Conservation (phyloP, 2,113 vertebrate species). For the Climacteris rufus region DNA sequence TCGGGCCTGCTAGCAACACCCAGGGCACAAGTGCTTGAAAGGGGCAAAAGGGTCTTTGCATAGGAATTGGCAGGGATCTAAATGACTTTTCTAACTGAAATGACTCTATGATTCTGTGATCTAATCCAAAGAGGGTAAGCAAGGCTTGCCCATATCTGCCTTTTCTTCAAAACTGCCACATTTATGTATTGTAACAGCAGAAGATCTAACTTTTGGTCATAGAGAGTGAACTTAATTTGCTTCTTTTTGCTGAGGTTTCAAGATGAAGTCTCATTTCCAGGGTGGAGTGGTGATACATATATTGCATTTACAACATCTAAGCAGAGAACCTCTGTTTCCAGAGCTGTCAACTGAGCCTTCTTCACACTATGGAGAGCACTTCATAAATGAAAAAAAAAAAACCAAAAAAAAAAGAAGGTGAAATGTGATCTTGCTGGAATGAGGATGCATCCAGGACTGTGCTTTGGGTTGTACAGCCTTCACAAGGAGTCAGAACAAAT, state of each 20-base stretch:
- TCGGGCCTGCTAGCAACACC: background rate
- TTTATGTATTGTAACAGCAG: background rate
- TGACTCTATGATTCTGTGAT: background rate
- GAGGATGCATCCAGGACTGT: background rate
- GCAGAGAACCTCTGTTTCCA: background rate
- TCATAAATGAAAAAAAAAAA: background rate
- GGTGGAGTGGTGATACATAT: background rate
- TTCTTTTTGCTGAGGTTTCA: slow-evolving; percentile 2
- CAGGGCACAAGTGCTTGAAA: background rate
- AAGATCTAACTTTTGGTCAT: background rate
- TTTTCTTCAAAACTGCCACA: background rate
- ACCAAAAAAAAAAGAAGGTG: background rate
- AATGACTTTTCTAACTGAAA: background rate
- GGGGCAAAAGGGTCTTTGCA: background rate
- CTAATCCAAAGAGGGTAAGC: background rate
- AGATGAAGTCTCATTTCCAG: background rate
- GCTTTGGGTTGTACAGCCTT: slow-evolving; percentile 19
- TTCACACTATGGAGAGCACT: slow-evolving; percentile 5
- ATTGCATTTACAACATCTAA: background rate
- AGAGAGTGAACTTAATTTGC: background rate
- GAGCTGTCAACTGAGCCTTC: slow-evolving; percentile 12
- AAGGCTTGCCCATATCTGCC: background rate
- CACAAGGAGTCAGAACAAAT: slow-evolving; percentile 53
- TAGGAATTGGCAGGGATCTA: background rate
- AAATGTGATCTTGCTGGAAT: slow-evolving; percentile 21